Percentiles rank a stretch among this genome's conserved stretches.
phyloP scores from a whole-genome alignment of 2,113 vertebrate genomes.

The Oreochromis tanganicae region DNA sequence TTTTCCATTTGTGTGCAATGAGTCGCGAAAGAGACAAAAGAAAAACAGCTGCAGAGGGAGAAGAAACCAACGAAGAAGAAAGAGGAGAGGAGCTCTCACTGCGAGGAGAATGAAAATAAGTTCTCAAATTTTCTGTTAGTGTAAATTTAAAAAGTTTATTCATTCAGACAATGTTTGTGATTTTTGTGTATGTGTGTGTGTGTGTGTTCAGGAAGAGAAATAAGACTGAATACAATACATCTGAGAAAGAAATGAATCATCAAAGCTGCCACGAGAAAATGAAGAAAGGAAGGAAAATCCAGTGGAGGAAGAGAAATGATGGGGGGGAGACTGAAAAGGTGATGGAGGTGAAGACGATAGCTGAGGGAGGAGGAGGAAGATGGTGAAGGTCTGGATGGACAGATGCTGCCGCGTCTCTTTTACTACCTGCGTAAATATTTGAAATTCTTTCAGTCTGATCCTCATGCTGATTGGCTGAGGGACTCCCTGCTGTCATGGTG shows the following conservation, averaged over 20 bases:
- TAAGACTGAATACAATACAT: neutral
- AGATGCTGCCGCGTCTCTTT: neutral
- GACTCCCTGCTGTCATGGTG: slow-evolving; percentile 26
- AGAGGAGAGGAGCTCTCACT: neutral
- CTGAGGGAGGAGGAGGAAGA: neutral
- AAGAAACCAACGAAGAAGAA: neutral
- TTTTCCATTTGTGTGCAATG: neutral
- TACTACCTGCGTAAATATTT: slow-evolving; percentile 25
- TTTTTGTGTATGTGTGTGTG: neutral
- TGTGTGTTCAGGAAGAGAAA: neutral
- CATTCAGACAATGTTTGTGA: neutral
- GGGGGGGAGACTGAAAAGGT: no score
- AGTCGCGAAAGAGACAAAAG: neutral
- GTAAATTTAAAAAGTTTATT: neutral
- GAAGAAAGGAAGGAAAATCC: neutral
- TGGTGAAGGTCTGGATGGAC: neutral
- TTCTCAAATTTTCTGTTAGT: neutral
- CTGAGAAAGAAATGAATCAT: neutral
- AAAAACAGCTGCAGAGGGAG: neutral
- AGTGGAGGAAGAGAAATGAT: fast-evolving
- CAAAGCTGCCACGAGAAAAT: neutral
- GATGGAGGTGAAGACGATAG: neutral
- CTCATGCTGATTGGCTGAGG: slow-evolving; percentile 17
- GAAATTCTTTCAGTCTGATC: slow-evolving; percentile 9
- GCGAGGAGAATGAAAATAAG: neutral